Base-by-base conservation (phyloP, 30 jellyfish, hydroid and myxozoan genomes). In the Aurelia coerulea region DNA sequence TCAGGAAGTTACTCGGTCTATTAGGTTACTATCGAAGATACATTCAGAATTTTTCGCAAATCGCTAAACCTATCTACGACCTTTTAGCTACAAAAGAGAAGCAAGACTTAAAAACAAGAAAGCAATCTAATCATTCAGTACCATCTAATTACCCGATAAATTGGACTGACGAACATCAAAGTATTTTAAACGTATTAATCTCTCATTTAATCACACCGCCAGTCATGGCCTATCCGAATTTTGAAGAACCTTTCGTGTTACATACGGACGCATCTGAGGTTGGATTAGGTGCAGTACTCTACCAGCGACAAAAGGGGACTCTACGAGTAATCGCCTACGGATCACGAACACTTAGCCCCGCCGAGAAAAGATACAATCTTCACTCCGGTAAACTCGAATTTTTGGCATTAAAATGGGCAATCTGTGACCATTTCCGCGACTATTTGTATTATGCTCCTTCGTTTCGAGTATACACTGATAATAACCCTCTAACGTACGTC, bases 21-120 rank as follows among this genome's bases (percentile, higher is more conserved):
- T 78, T 87, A 3, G 78, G 85, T 1, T 87, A 87, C 71, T 74
- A 73, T 33, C 3, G 95, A 46, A 1, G 85, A 62, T 65, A 73
- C 67, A 78, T 87, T 41, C 68, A 41, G 34, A 18, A 65, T 39
- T 87, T 87, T 56, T 56, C 96, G 2, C 39, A 12, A 3, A 77
- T 53, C 17, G 92, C 96, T 5, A 58, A 65, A 62, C 91, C 96
- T 8, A 11, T 87, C 1, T 69, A 64, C 46, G 89, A 87, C 4
- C 52, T 78, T 13, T 56, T 86, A 1, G 60, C 74, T 7, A 59
- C 75, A 11, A 11, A 52, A 5, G 50, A 3, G 33, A 19, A 52
- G 63, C 13, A 32, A n/a, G 2, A 16, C 4, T 3, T 19, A 13
- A 31, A 23, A n/a, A 2, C 46, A 5, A 52, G 18, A 5, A 37